Conservation (phyloP, 2,888 invertebrate species). For the Apodemia zela region DNA sequence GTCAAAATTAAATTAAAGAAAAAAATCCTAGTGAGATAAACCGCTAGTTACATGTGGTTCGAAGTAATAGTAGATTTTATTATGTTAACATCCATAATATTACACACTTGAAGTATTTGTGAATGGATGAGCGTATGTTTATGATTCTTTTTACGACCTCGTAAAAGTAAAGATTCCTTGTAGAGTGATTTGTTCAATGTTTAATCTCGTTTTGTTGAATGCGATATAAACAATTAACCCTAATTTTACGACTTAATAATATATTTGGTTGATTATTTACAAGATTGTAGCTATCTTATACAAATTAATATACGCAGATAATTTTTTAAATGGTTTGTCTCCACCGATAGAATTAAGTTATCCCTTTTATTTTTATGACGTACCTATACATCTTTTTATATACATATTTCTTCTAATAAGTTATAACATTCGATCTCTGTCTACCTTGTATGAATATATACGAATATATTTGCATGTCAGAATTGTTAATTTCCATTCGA, state of each 20-base stretch:
- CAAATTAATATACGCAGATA: not conserved
- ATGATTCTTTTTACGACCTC: constrained; percentile 75
- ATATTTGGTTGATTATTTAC: constrained; percentile 40
- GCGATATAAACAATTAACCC: constrained; percentile 13
- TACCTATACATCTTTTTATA: too few species aligned
- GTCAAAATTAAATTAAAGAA: too few species aligned
- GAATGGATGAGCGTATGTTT: constrained; percentile 70
- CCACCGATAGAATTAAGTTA: too few species aligned
- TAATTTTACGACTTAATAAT: constrained; percentile 19
- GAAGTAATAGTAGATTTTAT: constrained; percentile 1
- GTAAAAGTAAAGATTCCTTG: constrained; percentile 73
- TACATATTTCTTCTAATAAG: too few species aligned
- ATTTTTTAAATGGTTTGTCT: too few species aligned
- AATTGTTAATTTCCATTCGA: too few species aligned
- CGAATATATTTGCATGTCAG: too few species aligned
- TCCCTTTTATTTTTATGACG: too few species aligned
- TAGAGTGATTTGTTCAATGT: constrained; percentile 59
- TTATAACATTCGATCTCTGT: too few species aligned
- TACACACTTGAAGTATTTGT: constrained; percentile 41
- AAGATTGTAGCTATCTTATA: constrained; percentile 17
- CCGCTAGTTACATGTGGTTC: not conserved
- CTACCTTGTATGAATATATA: too few species aligned
- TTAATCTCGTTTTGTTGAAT: constrained; percentile 7
- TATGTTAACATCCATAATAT: constrained; percentile 8
- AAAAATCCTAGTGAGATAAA: not conserved